These are phyloP conservation scores for Hemistola chrysoprasaria DNA, from an alignment of 2,888 invertebrate species.

Conservation along the genomic window DNA sequence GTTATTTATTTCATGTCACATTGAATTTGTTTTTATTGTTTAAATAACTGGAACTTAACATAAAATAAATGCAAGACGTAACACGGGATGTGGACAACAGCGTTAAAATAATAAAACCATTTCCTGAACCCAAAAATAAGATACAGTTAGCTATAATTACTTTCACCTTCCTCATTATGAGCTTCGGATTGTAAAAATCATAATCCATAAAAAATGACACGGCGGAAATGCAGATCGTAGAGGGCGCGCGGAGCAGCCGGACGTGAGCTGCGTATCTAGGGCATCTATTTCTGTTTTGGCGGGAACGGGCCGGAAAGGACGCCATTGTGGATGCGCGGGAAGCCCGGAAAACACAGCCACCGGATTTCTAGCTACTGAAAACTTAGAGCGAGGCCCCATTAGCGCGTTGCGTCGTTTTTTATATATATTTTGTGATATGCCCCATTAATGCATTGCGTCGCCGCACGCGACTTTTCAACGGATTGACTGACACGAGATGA, in stretches of 20 bases:
- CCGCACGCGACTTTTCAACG: too few relatives aligned
- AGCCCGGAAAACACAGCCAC: constrained; percentile 76
- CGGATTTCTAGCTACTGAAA: constrained; percentile 79
- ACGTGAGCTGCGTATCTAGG: constrained; percentile 74
- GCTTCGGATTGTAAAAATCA: constrained; percentile 56
- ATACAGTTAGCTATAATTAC: constrained; percentile 39
- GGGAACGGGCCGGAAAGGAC: constrained; percentile 80
- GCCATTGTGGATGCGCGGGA: constrained; percentile 79
- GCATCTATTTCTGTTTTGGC: constrained; percentile 82
- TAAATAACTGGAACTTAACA: neutral
- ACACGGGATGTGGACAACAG: constrained; percentile 29
- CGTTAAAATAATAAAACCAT: constrained; percentile 23
- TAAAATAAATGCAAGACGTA: constrained; percentile 20
- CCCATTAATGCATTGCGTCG: too few relatives aligned
- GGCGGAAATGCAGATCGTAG: constrained; percentile 76
- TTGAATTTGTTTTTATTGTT: too few relatives aligned
- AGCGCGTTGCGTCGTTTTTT: too few relatives aligned
- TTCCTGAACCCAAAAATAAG: constrained; percentile 31
- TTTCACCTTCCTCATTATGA: constrained; percentile 43
- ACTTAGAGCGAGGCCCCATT: too few relatives aligned
- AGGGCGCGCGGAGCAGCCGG: constrained; percentile 62
- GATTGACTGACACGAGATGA: too few relatives aligned
- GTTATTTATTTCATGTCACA: too few relatives aligned
- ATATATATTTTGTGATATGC: too few relatives aligned
- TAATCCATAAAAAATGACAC: constrained; percentile 75